Base-by-base conservation (phyloP, 1,140 invertebrate genomes). In the Sarcophaga peregrina region DNA sequence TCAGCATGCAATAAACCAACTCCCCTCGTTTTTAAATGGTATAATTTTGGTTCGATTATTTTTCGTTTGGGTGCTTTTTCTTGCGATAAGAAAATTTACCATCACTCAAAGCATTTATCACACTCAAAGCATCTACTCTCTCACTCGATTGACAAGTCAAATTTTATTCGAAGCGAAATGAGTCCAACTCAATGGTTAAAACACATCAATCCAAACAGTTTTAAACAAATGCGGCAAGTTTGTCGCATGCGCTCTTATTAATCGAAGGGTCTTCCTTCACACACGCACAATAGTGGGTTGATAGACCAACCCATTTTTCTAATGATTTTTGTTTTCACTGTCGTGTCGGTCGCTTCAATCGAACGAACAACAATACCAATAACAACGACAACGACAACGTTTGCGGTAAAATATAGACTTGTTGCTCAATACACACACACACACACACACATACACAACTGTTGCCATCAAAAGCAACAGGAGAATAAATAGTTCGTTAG, bases 321-420 rank as follows among this genome's bases (percentile, higher is more conserved):
- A 58, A n/a, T 58, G 54, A 37, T 37, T 37, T 37, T 37, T 37
- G 25, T 37, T 37, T 37, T 37, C 25, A 37, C 25, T 68, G 62
- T 20, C 87, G 87, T 87, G 87, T 86, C 83, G 87, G 86, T 84
- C 84, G 82, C 52, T 47, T 78, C 13, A 78, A 47, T 47, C 75
- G 48, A 17, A 50, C 20, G 37, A 72, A 50, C 75, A 78, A 50
- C 75, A 50, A 20, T 25, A 81, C 13, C 52, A 81, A 81, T 17
- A 78, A 52, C 47, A 72, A 74, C 72, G 47, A 78, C 25, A 15
- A 78, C n/a, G 17, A 37, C 47, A 47, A 15, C 45, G n/a, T 72
- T n/a, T 25, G 62, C 20, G 15, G 20, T 72, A 37, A 13, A 58
- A 58, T 58, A 68, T 20, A 68, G n/a, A 78, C 75, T 50, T 76